Percentiles rank a stretch among this genome's conserved stretches.
Conservation (phyloP, 1,140 invertebrate species). For the Caerostris darwini region DNA sequence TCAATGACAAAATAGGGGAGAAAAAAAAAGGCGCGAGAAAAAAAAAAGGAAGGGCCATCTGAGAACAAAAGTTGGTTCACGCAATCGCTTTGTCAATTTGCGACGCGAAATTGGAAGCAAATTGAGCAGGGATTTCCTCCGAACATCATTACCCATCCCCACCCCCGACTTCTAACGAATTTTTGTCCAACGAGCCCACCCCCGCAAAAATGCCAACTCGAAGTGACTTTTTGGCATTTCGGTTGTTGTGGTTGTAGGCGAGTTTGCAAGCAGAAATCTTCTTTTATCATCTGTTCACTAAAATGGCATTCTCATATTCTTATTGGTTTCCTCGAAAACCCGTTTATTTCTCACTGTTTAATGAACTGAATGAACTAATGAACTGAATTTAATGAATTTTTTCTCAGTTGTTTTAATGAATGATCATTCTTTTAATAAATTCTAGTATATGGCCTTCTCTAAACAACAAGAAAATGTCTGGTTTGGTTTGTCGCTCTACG, state of each 20-base stretch:
- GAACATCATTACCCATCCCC: background rate
- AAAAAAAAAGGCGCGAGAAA: constrained; percentile 7
- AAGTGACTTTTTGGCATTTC: background rate
- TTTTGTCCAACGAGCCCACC: constrained; percentile 24
- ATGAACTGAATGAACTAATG: too few species aligned
- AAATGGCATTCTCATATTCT: too few species aligned
- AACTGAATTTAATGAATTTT: too few species aligned
- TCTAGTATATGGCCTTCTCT: too few species aligned
- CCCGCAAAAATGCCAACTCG: constrained; percentile 8
- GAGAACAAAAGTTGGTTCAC: background rate
- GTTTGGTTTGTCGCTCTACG: too few species aligned
- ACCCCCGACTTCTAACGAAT: background rate
- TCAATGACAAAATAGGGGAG: constrained; percentile 26
- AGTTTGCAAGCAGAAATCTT: too few species aligned
- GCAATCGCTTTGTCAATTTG: constrained; percentile 59
- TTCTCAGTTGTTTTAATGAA: too few species aligned
- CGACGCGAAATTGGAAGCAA: constrained; percentile 66
- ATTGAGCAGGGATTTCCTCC: constrained; percentile 68
- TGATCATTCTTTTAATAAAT: too few species aligned
- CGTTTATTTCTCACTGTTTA: too few species aligned
- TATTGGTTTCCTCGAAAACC: too few species aligned
- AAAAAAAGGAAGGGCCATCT: background rate
- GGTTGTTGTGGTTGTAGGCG: background rate
- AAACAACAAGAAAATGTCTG: too few species aligned
- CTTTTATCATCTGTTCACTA: too few species aligned